Percentiles rank a stretch among this genome's conserved stretches.
These are phyloP conservation scores for Chionis minor DNA, from an alignment of 2,113 vertebrate species.

Conservation along the genomic window DNA sequence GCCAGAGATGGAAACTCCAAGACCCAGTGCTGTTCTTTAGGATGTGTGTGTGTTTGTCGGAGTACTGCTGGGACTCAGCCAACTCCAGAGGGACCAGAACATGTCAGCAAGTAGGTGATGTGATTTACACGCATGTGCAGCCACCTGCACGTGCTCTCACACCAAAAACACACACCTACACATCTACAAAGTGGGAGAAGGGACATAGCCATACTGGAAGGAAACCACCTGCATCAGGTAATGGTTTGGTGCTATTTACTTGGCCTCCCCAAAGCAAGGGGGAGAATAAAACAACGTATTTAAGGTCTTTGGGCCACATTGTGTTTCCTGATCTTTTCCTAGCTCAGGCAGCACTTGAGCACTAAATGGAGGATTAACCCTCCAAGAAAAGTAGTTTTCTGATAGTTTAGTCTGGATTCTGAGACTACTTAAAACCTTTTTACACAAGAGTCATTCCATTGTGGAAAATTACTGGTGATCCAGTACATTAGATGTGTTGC, in stretches of 20 bases:
- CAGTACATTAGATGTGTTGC: not conserved
- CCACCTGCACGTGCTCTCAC: not conserved
- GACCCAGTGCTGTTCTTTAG: not conserved
- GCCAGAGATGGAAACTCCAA: not conserved
- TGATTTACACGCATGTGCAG: not conserved
- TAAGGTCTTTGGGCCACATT: not conserved
- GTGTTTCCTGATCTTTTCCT: not conserved
- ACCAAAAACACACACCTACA: not conserved
- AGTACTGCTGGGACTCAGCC: not conserved
- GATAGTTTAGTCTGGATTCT: not conserved
- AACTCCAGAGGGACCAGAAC: not conserved
- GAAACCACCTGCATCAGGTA: not conserved
- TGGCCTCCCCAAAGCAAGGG: not conserved
- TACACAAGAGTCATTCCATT: not conserved
- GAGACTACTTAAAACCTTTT: not conserved
- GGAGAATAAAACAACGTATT: not conserved
- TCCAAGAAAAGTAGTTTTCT: not conserved
- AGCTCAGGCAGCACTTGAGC: not conserved
- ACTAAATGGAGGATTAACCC: not conserved
- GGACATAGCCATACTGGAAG: not conserved
- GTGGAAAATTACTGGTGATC: not conserved
- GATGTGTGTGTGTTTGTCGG: not conserved
- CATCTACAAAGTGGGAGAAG: not conserved
- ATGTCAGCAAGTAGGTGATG: not conserved
- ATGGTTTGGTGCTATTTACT: not conserved